Percentiles rank a stretch among this genome's conserved stretches.
Conservation (phyloP, 2,888 invertebrate species). For the Caenorhabditis zanzibari region DNA sequence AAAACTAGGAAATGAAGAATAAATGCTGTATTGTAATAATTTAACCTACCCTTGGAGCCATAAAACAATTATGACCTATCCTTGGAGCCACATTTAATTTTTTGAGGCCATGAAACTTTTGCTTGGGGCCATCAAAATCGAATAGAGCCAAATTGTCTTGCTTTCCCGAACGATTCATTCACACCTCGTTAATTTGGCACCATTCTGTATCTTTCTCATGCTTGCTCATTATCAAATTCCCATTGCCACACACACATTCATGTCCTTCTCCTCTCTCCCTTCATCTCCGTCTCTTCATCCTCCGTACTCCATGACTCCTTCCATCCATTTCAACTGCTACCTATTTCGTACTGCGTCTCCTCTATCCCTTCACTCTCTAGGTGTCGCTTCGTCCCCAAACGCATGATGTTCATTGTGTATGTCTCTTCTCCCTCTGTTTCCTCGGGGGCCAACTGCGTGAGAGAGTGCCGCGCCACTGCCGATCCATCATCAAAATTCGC, state of each 20-base stretch:
- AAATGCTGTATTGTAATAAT: too few species aligned
- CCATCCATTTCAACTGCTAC: slow-evolving; percentile 62
- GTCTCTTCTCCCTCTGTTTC: slow-evolving; percentile 44
- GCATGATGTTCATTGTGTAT: slow-evolving; percentile 64
- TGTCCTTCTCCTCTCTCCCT: slow-evolving; percentile 28
- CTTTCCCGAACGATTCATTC: slow-evolving; percentile 5
- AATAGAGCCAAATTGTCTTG: too few species aligned
- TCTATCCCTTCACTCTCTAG: slow-evolving; percentile 12
- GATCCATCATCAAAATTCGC: slow-evolving; percentile 60
- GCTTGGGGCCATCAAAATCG: neutral
- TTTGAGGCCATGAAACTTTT: too few species aligned
- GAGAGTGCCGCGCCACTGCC: slow-evolving; percentile 50
- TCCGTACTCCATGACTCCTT: slow-evolving; percentile 12
- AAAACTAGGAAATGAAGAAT: too few species aligned
- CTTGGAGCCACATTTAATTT: too few species aligned
- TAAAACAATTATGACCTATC: too few species aligned
- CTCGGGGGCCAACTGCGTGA: slow-evolving; percentile 57
- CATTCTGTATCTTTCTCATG: slow-evolving; percentile 5
- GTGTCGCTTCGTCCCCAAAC: slow-evolving; percentile 55
- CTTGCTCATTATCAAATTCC: slow-evolving; percentile 59
- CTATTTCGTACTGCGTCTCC: slow-evolving; percentile 41
- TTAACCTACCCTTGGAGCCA: too few species aligned
- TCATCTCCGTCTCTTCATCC: slow-evolving; percentile 30
- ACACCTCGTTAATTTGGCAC: neutral
- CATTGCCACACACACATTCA: slow-evolving; percentile 42